Conservation (phyloP, 2,113 vertebrate species). For the Chrysochloris asiatica region DNA sequence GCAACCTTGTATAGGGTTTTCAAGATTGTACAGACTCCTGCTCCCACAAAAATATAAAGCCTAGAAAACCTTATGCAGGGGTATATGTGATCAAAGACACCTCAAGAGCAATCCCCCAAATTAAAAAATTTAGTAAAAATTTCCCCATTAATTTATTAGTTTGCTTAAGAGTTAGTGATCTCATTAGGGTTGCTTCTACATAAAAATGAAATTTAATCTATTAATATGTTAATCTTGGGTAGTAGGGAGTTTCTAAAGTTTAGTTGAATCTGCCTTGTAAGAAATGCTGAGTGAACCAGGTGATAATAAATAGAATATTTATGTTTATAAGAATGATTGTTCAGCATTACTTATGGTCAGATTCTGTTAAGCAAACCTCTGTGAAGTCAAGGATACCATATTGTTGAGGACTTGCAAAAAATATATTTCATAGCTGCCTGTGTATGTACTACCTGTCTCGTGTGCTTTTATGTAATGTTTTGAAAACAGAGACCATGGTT, state of each 20-base stretch:
- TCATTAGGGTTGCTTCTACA: neutral
- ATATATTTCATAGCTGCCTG: neutral
- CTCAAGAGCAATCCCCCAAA: neutral
- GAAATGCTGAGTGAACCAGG: neutral
- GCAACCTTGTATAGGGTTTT: no score
- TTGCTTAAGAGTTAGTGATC: neutral
- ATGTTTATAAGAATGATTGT: neutral
- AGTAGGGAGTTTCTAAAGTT: neutral
- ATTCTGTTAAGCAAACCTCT: neutral
- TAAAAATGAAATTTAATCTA: neutral
- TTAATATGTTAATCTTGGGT: slow-evolving; percentile 4
- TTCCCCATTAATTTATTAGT: neutral
- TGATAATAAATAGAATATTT: neutral
- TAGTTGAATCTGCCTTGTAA: neutral
- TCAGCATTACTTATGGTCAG: neutral
- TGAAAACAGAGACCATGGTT: neutral
- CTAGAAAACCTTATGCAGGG: no score
- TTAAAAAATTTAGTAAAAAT: neutral
- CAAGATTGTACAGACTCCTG: no score
- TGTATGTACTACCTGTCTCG: neutral
- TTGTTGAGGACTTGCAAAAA: neutral
- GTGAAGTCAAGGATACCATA: neutral
- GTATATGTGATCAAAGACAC: neutral
- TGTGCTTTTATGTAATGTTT: neutral
- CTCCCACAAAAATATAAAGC: no score